Percentiles rank a stretch among this genome's conserved stretches.
Conservation (phyloP, 1,140 invertebrate species). For the Trissolcus basalis region DNA sequence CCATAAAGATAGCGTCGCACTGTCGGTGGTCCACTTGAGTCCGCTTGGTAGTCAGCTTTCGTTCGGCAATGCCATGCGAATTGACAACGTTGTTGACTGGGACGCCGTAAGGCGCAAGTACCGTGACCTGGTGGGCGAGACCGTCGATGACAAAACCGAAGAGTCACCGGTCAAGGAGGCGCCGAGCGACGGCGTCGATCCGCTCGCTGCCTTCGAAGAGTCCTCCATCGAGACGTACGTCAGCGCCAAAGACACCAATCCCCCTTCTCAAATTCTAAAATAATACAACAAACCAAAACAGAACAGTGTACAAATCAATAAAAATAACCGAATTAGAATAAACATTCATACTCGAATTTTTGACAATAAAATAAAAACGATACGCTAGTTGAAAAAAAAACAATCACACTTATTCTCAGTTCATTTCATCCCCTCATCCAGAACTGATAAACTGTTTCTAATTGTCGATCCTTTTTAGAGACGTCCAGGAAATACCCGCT, state of each 20-base stretch:
- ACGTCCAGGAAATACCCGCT: constrained; percentile 61
- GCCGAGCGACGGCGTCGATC: constrained; percentile 46
- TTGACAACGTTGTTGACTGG: constrained; percentile 95
- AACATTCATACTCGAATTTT: constrained; percentile 1
- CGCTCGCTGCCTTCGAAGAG: constrained; percentile 55
- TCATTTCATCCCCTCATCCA: constrained; percentile 25
- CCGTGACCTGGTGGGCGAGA: constrained; percentile 84
- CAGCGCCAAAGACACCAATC: constrained; percentile 54
- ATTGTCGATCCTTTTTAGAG: constrained; percentile 62
- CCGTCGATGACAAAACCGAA: constrained; percentile 76
- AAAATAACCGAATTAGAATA: too few species aligned
- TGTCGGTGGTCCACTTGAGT: constrained; percentile 86
- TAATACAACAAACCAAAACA: not conserved
- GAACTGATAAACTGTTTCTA: constrained; percentile 38
- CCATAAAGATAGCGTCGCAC: constrained; percentile 85
- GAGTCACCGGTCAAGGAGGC: constrained; percentile 74
- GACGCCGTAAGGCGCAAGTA: constrained; percentile 92
- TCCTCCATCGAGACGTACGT: constrained; percentile 53
- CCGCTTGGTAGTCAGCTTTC: constrained; percentile 89
- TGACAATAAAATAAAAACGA: constrained; percentile 52
- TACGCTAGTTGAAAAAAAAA: constrained; percentile 17
- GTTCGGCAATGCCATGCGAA: constrained; percentile 82
- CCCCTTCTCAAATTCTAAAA: constrained; percentile 51
- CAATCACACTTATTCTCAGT: constrained; percentile 11
- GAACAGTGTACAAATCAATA: too few species aligned